Evolutionary conservation across 1,140 invertebrate species (phyloP), one percentile per base, ranked within the genome.

Genomic region (Panulirus ornatus): DNA sequence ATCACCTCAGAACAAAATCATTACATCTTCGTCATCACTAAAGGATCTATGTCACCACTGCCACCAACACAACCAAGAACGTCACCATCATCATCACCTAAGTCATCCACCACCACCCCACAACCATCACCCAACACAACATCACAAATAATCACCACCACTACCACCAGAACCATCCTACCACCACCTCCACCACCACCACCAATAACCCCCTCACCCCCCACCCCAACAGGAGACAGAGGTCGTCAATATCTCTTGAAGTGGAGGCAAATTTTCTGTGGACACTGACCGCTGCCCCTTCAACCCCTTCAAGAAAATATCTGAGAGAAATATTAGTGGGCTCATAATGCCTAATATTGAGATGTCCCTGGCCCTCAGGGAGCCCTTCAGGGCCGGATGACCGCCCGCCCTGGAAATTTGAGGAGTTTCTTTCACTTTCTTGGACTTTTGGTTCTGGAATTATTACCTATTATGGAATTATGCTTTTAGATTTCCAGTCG

Each of bases 331-430:
- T 87, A 87, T 87, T 87, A 87, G 73, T 38, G 84, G 44, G 47
- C 84, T 87, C 84, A 87, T 87, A 87, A 87, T 87, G 75, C 84
- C 27, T 87, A 51, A 87, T 87, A 87, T 87, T 87, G 84, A 79
- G 84, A 87, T 87, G 84, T 87, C 84, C 40, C 14, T 11, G 84
- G 73, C 34, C n/a, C 70, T 87, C 75, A 63, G 79, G 84, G 40
- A 58, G 73, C 84, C 79, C 84, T 87, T 51, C 22, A 51, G n/a
- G 34, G n/a, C 16, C 34, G 54, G 84, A 87, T 78, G 73, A 66
- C 84, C 84, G 73, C 66, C 63, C 34, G 44, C 38, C 51, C 84
- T 58, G 27, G 70, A 22, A 22, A 40, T 34, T 6, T 38, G 54
- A 38, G 34, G 51, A 66, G n/a, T 66, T 83, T 66, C 38, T 54